Evolutionary conservation across 2,797 vertebrate genomes (phyloP).

Genomic region (Dermochelys coriacea): DNA sequence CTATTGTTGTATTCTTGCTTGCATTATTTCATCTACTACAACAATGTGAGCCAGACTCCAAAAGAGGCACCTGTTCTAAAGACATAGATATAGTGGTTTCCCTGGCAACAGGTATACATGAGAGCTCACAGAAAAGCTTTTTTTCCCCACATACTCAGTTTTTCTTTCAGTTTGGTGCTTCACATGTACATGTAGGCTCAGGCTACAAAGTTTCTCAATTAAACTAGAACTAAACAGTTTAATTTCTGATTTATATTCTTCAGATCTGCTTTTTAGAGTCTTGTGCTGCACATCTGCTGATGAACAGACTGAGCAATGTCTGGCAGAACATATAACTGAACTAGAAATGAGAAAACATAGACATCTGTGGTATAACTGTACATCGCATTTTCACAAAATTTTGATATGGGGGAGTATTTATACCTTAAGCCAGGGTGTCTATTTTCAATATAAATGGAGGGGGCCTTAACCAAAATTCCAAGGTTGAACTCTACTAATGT

Average conservation of each 20-base stretch:
- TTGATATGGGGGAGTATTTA: background rate
- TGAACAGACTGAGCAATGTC: background rate
- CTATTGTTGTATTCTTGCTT: background rate
- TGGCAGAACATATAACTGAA: background rate
- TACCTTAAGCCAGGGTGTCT: background rate
- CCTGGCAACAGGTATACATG: conserved; percentile 15
- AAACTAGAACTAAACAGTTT: conserved; percentile 15
- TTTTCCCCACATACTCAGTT: background rate
- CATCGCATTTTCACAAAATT: background rate
- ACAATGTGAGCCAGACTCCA: background rate
- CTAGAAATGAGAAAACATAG: background rate
- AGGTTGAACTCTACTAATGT: background rate
- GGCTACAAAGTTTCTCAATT: conserved; percentile 37
- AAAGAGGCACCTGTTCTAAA: conserved; percentile 8
- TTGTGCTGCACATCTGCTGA: conserved; percentile 1
- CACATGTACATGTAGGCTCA: background rate
- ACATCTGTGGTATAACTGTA: background rate
- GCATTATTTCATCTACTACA: background rate
- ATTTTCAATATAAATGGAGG: background rate
- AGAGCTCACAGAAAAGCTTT: conserved; percentile 15
- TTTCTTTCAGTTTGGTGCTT: background rate
- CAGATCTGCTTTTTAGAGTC: conserved; percentile 16
- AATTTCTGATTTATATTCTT: conserved; percentile 2
- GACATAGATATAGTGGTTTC: conserved; percentile 7
- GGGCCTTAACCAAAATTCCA: background rate